Percentiles rank a stretch among this genome's conserved stretches.
phyloP scores from a whole-genome alignment of 2,888 invertebrate genomes.

The Lasioglossum lativentre region DNA sequence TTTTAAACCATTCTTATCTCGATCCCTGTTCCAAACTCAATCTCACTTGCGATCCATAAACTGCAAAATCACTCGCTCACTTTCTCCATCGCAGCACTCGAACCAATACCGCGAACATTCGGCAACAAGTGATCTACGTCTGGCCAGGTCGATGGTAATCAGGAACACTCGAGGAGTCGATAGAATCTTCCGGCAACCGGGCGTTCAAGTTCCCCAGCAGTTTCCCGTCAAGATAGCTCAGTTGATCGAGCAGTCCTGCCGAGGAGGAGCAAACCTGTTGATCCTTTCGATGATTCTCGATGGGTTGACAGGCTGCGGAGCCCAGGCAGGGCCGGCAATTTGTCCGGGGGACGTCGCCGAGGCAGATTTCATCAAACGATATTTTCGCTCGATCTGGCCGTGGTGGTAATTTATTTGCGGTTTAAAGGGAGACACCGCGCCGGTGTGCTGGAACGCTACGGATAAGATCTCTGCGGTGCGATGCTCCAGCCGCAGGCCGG shows the following conservation, averaged over 20 bases:
- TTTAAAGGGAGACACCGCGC: not conserved
- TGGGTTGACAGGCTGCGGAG: not conserved
- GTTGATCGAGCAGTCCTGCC: conserved; percentile 5
- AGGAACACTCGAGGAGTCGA: not conserved
- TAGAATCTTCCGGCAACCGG: conserved; percentile 22
- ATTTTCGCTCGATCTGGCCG: conserved; percentile 14
- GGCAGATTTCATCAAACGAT: conserved; percentile 11
- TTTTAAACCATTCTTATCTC: not conserved
- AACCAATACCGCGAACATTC: too few species aligned
- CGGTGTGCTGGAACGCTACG: not conserved
- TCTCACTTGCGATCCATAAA: not conserved
- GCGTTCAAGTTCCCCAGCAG: not conserved
- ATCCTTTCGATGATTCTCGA: conserved; percentile 43
- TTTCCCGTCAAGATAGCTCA: conserved; percentile 23
- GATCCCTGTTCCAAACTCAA: too few species aligned
- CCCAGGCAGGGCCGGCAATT: conserved; percentile 30
- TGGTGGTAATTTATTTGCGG: conserved; percentile 29
- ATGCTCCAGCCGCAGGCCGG: conserved; percentile 23
- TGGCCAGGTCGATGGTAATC: conserved; percentile 3
- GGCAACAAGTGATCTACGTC: not conserved
- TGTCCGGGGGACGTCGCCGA: conserved; percentile 1
- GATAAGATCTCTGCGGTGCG: conserved; percentile 29
- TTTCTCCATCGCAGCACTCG: not conserved
- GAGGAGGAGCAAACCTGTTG: conserved; percentile 54
- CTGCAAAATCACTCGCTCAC: not conserved